These are phyloP conservation scores for Nomia melanderi DNA, from an alignment of 1,140 invertebrate genomes.

Conservation along the genomic window DNA sequence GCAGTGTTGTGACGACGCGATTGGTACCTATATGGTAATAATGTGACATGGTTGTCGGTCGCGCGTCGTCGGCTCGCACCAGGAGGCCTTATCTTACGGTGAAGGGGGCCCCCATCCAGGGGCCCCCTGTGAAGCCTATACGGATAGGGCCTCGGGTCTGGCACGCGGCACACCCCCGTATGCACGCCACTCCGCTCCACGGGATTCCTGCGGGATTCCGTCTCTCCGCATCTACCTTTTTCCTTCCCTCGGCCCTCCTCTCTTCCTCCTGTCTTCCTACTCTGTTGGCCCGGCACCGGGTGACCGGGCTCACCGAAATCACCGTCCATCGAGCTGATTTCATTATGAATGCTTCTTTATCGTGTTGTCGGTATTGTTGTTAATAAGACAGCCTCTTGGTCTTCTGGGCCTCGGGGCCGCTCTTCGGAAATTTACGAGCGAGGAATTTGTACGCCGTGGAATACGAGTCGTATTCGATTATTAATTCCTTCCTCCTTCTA, in stretches of 20 bases:
- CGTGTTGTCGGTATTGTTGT: conserved; percentile 50
- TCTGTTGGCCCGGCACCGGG: background rate
- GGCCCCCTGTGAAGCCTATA: conserved; percentile 62
- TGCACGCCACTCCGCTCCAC: conserved; percentile 45
- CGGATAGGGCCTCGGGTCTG: conserved; percentile 71
- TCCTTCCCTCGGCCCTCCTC: background rate
- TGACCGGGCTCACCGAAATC: conserved; percentile 36
- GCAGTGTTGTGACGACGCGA: conserved; percentile 72
- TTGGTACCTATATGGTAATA: conserved; percentile 76
- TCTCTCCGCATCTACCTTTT: conserved; percentile 15
- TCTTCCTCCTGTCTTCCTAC: background rate
- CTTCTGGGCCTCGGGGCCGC: background rate
- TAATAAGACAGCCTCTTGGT: conserved; percentile 30
- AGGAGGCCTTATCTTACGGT: conserved; percentile 72
- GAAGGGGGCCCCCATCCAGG: conserved; percentile 58
- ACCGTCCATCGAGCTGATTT: conserved; percentile 49
- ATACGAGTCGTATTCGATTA: background rate
- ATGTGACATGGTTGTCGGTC: conserved; percentile 77
- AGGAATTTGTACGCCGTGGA: conserved; percentile 26
- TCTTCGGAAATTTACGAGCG: conserved; percentile 16
- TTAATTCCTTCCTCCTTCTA: background rate
- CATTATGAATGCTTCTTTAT: conserved; percentile 52
- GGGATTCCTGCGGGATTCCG: conserved; percentile 58
- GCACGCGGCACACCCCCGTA: conserved; percentile 77
- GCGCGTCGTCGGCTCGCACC: conserved; percentile 75